Evolutionary conservation across 2,797 vertebrate species (phyloP).

Genomic region (Anguilla obscura): DNA sequence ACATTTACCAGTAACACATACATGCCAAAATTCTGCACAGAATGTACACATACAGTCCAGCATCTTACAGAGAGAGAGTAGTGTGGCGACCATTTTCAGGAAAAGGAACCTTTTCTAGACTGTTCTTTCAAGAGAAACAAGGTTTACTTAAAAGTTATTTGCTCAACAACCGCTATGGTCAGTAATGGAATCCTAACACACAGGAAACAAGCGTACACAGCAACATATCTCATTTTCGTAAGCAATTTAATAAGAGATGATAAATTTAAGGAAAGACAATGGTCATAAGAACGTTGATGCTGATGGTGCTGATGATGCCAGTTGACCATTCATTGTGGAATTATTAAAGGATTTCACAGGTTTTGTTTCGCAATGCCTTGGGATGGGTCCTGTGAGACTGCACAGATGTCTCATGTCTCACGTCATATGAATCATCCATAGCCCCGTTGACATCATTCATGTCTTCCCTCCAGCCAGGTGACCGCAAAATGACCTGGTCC

Average conservation of each 20-base stretch:
- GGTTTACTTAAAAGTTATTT: neutral
- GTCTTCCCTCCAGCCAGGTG: neutral
- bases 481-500: neutral
- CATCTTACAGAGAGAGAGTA: neutral
- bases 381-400: neutral
- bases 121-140: neutral
- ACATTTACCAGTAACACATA: constrained; percentile 21
- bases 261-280: neutral
- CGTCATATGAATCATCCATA: neutral
- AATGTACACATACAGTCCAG: neutral
- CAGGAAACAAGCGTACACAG: neutral
- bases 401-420: neutral
- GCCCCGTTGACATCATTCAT: neutral
- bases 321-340: neutral
- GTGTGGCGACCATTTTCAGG: neutral
- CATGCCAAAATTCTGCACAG: constrained; percentile 2
- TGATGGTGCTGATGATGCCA: neutral
- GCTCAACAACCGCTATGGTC: neutral
- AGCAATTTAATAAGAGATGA: neutral
- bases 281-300: no score
- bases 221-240: neutral
- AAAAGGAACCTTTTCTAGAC: neutral
- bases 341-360: neutral
- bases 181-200: neutral
- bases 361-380: neutral